Evolutionary conservation across 2,797 vertebrate species (phyloP).

Genomic region (Muscicapa comitata): DNA sequence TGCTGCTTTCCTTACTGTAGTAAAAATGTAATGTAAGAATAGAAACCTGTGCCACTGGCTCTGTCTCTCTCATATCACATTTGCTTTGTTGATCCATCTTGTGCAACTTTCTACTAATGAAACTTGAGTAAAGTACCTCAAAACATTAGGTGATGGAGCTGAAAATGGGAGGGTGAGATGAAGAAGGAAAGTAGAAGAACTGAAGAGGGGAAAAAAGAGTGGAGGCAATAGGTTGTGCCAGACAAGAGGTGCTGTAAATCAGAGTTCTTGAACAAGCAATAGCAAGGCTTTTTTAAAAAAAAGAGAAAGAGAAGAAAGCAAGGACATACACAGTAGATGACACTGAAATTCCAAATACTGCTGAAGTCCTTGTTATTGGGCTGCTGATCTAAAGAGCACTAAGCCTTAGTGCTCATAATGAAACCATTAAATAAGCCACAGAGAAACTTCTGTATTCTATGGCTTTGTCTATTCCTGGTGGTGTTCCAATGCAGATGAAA

Average conservation of each 20-base stretch:
- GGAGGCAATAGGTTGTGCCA: not conserved
- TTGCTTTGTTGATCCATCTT: not conserved
- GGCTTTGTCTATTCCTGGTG: slow-evolving; percentile 20
- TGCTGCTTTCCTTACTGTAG: not conserved
- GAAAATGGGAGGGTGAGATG: not conserved
- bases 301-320: rapidly evolving
- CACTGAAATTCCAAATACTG: not conserved
- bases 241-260: not conserved
- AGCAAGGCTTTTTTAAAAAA: not conserved
- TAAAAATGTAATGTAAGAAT: not conserved
- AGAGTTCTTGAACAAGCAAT: not conserved
- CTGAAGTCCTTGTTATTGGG: not conserved
- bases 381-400: not conserved
- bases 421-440: not conserved
- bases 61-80: not conserved
- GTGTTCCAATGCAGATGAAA: slow-evolving; percentile 8
- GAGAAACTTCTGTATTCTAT: not conserved
- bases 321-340: not conserved
- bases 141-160: not conserved
- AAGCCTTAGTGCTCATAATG: not conserved
- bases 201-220: not conserved
- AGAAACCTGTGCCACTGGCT: not conserved
- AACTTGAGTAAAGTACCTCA: not conserved
- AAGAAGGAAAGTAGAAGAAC: not conserved
- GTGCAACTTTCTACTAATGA: not conserved